Evolutionary conservation across 2,113 vertebrate species (phyloP), one percentile per base, ranked within the genome.

Genomic region (Herpetotheres cachinnans): DNA sequence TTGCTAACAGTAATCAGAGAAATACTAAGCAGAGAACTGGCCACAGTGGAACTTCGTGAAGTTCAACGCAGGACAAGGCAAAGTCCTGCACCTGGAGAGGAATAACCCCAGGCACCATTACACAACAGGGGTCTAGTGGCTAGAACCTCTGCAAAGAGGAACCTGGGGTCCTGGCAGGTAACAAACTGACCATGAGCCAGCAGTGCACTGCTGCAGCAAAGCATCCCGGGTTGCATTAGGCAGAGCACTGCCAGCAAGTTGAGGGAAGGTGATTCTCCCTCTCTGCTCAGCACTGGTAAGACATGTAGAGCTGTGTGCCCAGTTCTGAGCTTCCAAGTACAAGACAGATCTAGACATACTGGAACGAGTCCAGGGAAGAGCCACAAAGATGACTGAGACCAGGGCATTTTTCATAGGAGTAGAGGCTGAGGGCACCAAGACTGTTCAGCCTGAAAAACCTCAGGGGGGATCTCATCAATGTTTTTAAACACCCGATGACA

Each of bases 61-160:
- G 49, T 63, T 70, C 78, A 77, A 50, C 69, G 50, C 26, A 56
- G 61, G 47, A 61, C 73, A 80, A 84, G 13, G 80, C 38, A 29
- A 61, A 44, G 24, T 73, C 52, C n/a, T 36, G 22, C 30, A 13
- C 22, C 52, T 74, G 16, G 54, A 67, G 18, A 73, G 30, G 22
- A 67, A 61, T 21, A 84, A 67, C 15, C 34, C 44, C 20, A 20
- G 13, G n/a, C 38, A 72, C 34, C 30, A 7, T 8, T 27, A 47
- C 26, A 52, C 2, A 0, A 29, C 30, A 40, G 15, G 18, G 11
- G 13, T 54, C 26, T n/a, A 47, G 25, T 0, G 0, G 66, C 30
- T 49, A 26, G 59, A 84, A 55, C 5, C 14, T 11, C 69, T 58
- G 49, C 27, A 81, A 55, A 76, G 42, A 50, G 15, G 22, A 54